A percentile compares a stretch with the other conserved stretches of the same genome.
Evolutionary conservation across 2,797 vertebrate species (phyloP).

Genomic region (Cuniculus paca): DNA sequence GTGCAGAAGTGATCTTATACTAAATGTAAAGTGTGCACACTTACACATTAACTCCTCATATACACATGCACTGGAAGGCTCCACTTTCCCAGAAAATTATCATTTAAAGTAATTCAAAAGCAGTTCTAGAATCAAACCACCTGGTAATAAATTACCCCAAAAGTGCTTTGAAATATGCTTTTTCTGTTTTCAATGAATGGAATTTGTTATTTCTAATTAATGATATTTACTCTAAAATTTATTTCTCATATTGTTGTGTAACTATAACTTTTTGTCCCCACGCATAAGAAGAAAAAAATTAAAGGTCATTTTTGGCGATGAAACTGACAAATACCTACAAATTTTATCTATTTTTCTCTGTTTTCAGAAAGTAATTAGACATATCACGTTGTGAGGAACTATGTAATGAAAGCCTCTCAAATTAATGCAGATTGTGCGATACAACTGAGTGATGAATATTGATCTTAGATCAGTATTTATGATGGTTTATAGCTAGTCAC

Average conservation of each 20-base stretch:
- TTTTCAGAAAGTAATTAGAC: not conserved
- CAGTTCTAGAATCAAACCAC: not conserved
- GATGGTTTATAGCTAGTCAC: not conserved
- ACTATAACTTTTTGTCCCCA: not conserved
- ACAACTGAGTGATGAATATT: not conserved
- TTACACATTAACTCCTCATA: not conserved
- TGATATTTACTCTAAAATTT: not conserved
- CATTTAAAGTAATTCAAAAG: slow-evolving; percentile 15
- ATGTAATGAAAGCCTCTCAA: not conserved
- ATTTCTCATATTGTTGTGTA: not conserved
- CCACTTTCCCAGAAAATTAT: not conserved
- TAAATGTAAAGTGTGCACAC: not conserved
- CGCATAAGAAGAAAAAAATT: not conserved
- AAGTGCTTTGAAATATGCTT: not conserved
- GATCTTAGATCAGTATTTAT: not conserved
- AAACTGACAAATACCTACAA: not conserved
- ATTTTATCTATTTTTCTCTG: not conserved
- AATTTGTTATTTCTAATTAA: not conserved
- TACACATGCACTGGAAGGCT: not conserved
- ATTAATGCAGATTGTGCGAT: not conserved
- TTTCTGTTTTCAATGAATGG: not conserved
- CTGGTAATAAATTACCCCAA: not conserved
- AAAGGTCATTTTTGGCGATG: not conserved
- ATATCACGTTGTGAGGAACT: not conserved
- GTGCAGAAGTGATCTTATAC: not conserved